Evolutionary conservation across 1,140 invertebrate species (phyloP), one percentile per base, ranked within the genome.

Genomic region (Andrena cerasifolii): DNA sequence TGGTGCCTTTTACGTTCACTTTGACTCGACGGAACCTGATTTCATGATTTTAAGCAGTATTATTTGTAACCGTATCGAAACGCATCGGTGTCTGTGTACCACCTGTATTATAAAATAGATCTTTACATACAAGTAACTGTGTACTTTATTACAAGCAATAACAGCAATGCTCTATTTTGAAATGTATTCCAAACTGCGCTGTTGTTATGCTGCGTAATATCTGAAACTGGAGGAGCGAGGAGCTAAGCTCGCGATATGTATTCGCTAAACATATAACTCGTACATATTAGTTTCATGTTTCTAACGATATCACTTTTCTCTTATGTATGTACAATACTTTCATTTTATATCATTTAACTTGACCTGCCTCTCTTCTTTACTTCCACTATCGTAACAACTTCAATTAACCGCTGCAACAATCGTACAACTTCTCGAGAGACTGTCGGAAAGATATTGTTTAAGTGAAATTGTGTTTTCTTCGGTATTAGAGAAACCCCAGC

Each of bases 111-210:
- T 84, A 84, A 87, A 83, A 78, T 58, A 86, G 83, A 71, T 84
- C 85, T 89, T 90, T 88, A 82, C 74, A 82, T 86, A 78, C 77
- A 71, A 68, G 85, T 84, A 85, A 88, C 84, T 86, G 78, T 83
- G 87, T 87, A 87, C 85, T 91, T 89, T 88, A 87, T 83, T 72
- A 82, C 31, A 84, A 79, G 54, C 8, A 70, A 65, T 53, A 14
- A 58, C 18, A 67, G 16, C 3, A 31, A 78, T 56, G 8, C 33
- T 83, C 51, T 75, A 65, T 51, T 73, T 56, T 14, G 40, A 61
- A 71, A 75, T 6, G n/a, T 18, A 71, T 75, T 62, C 33, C 70
- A 65, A 58, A 67, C 71, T 75, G 62, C 61, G 53, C 24, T 33
- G 53, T 82, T 76, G 47, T 63, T 83, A 72, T 70, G 28, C 66